Base-by-base conservation (phyloP, 2,113 vertebrate species). In the Kryptolebias marmoratus region DNA sequence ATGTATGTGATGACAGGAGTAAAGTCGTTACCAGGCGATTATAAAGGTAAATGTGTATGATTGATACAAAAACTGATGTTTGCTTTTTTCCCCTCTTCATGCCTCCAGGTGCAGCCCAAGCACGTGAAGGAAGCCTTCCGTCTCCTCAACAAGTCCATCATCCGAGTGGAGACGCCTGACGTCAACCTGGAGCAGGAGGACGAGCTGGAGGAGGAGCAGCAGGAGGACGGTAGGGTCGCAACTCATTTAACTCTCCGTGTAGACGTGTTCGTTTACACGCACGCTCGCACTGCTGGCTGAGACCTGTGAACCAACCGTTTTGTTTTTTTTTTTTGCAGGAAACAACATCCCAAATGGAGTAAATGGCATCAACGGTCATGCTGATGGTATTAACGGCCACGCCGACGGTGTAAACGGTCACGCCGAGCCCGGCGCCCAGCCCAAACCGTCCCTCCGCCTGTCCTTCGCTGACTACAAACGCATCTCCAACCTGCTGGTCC, bases 121-220 rank as follows among this genome's bases (percentile, higher is more conserved):
- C 98, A 99, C 0, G 98, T 99, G 49, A 99, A 99, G 80, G 98
- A 99, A 91, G 97, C 97, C 0, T 99, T 99, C 90, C 95, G 98
- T 59, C 94, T 99, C 62, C 90, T 99, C 73, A 99, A 99, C 93
- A 99, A 99, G 77, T 99, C 98, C 42, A 97, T 99, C 82, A 98
- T 99, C 87, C 93, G 98, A 73, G 97, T 99, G 68, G 98, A 99
- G 91, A 99, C 97, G 2, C 98, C 97, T 7, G 98, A 99, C 65
- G 89, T 99, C 73, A 99, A 99, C 90, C 94, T 99, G 89, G 96
- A 98, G 74, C 96, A 95, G 87, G 97, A 97, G 0, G 97, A 97
- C 22, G 95, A 96, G 22, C 84, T 94, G 61, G 90, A 93, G 75
- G 93, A 91, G 30, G 87, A 94, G 73, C 7, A 75, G 59, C 92